Evolutionary conservation across 2,888 invertebrate genomes (phyloP), one percentile per base, ranked within the genome.

Genomic region (Phasia obesa): DNA sequence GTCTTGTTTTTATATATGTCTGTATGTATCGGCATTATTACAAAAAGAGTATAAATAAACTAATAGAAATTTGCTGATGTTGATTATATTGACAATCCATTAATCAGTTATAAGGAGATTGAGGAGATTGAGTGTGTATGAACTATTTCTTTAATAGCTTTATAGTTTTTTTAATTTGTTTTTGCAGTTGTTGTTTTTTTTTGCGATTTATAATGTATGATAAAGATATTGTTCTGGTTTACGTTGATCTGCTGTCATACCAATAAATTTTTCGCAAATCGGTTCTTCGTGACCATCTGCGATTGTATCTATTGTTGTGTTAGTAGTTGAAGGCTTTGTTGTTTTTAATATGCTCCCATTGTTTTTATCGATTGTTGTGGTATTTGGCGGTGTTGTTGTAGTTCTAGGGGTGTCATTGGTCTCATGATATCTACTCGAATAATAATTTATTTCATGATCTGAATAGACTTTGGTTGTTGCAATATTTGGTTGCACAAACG

Each of bases 391-490:
- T 79, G 70, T 84, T 88, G 87, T 65, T 71, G 47, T 38, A 23
- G 53, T 11, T 69, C 47, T 38, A 59, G 69, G 17, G 51, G 27
- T 57, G 62, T 42, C 27, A 57, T 74, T 70, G 64, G 69, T 74
- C 62, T 74, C 82, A 51, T 70, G 60, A 71, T 67, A 55, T 71
- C 55, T 76, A 67, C 21, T 76, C n/a, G 79, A 49, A 67, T 79
- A 83, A 57, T 83, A 83, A 81, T 87, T 86, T 70, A 88, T 87
- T 84, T 87, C 88, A 75, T 88, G 88, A 88, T 88, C 88, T 77
- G 88, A 89, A 86, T 87, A 88, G 76, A 89, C 87, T 85, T 87
- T 88, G 81, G 87, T 87, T 75, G 87, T 88, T 82, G 86, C 88
- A 86, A 88, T 85, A 78, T 86, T 85, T 84, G 86, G 84, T 84